Conservation (phyloP, 2,797 vertebrate genomes). For the Pantherophis vulpinus region DNA sequence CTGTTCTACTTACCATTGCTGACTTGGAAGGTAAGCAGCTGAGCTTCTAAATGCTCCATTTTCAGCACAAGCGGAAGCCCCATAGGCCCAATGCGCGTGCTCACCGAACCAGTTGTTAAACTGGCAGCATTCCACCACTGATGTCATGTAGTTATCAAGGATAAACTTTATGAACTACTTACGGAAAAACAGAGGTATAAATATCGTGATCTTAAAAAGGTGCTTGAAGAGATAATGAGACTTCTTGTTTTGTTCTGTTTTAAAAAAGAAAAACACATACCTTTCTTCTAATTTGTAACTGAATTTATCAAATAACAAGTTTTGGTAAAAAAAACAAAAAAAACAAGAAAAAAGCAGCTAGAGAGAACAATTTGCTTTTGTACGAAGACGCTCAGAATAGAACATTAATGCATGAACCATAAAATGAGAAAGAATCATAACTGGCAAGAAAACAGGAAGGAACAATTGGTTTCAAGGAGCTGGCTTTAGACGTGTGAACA, state of each 20-base stretch:
- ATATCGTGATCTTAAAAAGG: slow-evolving; percentile 39
- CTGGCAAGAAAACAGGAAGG: slow-evolving; percentile 41
- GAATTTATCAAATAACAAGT: slow-evolving; percentile 49
- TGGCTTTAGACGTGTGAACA: slow-evolving; percentile 8
- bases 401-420: slow-evolving; percentile 46
- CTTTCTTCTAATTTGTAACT: slow-evolving; percentile 55
- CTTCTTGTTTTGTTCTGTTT: slow-evolving; percentile 7
- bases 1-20: no score
- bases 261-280: slow-evolving; percentile 43
- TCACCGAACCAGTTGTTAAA: no score
- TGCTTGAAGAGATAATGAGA: slow-evolving; percentile 39
- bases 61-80: no score
- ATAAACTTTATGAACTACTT: slow-evolving; percentile 27
- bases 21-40: no score
- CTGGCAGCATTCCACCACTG: no score
- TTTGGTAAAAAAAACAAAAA: slow-evolving; percentile 1
- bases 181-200: slow-evolving; percentile 38
- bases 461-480: slow-evolving; percentile 26
- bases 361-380: slow-evolving; percentile 50
- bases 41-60: no score
- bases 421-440: slow-evolving; percentile 41
- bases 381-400: slow-evolving; percentile 47
- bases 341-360: slow-evolving; percentile 34
- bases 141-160: not conserved
- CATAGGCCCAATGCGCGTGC: no score